A percentile compares a stretch with the other conserved stretches of the same genome.
Evolutionary conservation across 2,888 invertebrate species (phyloP).

Genomic region (Andrena fulva): DNA sequence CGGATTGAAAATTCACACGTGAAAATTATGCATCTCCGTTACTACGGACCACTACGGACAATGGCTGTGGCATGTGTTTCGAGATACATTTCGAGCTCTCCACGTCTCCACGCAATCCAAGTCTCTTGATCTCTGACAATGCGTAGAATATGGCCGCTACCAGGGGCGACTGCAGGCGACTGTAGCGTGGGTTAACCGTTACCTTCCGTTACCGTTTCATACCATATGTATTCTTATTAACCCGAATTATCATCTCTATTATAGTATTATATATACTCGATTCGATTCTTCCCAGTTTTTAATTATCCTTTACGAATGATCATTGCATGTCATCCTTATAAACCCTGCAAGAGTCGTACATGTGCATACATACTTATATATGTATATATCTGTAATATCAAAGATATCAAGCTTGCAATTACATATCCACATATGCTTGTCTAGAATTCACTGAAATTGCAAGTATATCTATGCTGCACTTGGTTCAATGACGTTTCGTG

Average conservation of each 20-base stretch:
- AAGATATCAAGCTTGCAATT: slow-evolving; percentile 1
- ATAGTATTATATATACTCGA: background rate
- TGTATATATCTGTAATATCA: background rate
- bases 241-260: background rate
- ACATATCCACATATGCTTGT: background rate
- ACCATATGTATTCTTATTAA: background rate
- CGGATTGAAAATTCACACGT: background rate
- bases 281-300: background rate
- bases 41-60: slow-evolving; percentile 11
- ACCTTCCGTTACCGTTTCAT: background rate
- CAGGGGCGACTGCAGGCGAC: background rate
- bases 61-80: slow-evolving; percentile 15
- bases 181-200: slow-evolving; percentile 26
- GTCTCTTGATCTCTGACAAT: too few species aligned
- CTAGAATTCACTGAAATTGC: background rate
- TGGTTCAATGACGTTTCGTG: background rate
- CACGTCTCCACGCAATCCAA: slow-evolving; percentile 25
- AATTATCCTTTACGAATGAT: background rate
- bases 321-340: background rate
- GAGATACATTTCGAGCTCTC: slow-evolving; percentile 29
- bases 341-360: background rate
- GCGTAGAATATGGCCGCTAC: slow-evolving; percentile 44
- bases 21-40: slow-evolving; percentile 4
- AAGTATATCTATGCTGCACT: slow-evolving; percentile 3
- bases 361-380: background rate